Base-by-base conservation (phyloP, 2,888 invertebrate species). In the Dryococelus australis region DNA sequence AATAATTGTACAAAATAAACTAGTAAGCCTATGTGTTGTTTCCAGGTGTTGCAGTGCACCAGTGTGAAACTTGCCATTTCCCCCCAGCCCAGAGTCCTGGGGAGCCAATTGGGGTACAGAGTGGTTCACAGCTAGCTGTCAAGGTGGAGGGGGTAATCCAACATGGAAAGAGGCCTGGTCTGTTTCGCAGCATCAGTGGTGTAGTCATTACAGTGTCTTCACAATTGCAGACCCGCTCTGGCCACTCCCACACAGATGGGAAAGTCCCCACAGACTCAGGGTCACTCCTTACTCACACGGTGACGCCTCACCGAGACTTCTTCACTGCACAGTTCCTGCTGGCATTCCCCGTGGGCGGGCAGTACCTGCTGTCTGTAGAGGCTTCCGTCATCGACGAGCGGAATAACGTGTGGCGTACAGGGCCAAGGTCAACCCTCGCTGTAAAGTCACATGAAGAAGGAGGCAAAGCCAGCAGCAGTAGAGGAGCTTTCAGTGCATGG, bases 91-190 rank as follows among this genome's bases (percentile, higher is more conserved):
- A 93, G 96, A 86, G 95, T 95, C 79, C 94, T 96, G 88, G 96
- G 0, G 98, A 99, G 90, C 97, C 97, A 85, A 96, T 98, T 85
- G 94, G 96, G 89, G 96, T 98, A 78, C 96, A 97, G 88, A 95
- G 96, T 81, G 96, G 97, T 87, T 97, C 97, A 90, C 96, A 97
- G 90, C 94, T 99, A 88, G 97, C 98, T 0, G 95, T 99, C 43
- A 98, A 98, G 93, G 97, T 99, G 3, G 99, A 99, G 92, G 99
- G 99, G 0, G 98, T 99, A 0, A 94, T 98, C 85, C 96, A 96
- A 90, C 96, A 96, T 90, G 96, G 95, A 43, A 94, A 94, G 89
- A 93, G 94, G 88, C 95, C 95, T 10, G 95, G 96, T 9, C 92
- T 96, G 20, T 97, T 95, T 91, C 94, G 97, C 78, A 94, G 94